phyloP scores from a whole-genome alignment of 1,140 invertebrate genomes.

The Solenopsis invicta region DNA sequence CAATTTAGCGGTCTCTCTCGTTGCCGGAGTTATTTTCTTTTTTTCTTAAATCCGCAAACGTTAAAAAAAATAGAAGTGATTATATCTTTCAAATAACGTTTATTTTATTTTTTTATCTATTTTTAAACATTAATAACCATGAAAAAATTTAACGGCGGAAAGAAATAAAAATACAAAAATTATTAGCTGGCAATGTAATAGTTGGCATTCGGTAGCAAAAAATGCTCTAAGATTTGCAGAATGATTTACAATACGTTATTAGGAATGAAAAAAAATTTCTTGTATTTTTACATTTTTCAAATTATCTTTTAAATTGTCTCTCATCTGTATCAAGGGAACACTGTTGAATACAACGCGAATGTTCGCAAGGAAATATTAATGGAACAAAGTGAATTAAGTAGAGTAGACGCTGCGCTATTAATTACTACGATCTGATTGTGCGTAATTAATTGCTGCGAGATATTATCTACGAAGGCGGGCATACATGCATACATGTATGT shows the following conservation, averaged over 20 bases:
- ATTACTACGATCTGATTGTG: constrained; percentile 66
- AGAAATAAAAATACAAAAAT: not conserved
- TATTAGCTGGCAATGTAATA: not conserved
- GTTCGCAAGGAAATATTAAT: constrained; percentile 63
- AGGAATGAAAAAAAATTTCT: not conserved
- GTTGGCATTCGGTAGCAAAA: not conserved
- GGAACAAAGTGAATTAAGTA: constrained; percentile 66
- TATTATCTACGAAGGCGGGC: constrained; percentile 30
- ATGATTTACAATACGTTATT: not conserved
- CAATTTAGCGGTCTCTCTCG: constrained; percentile 36
- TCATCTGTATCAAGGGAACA: not conserved
- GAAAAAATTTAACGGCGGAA: not conserved
- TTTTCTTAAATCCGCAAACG: not conserved
- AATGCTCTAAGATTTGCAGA: not conserved
- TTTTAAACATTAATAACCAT: not conserved
- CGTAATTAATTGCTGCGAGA: constrained; percentile 65
- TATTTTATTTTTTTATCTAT: not conserved
- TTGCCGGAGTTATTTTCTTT: not conserved
- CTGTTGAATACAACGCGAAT: not conserved
- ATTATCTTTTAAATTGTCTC: not conserved
- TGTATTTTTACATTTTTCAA: not conserved
- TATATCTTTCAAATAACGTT: not conserved
- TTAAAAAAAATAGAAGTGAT: not conserved
- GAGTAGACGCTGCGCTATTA: constrained; percentile 58
- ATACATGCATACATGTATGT: not conserved